Percentiles rank a stretch among this genome's conserved stretches.
Conservation (phyloP, 2,113 vertebrate genomes). For the Anoplopoma fimbria region DNA sequence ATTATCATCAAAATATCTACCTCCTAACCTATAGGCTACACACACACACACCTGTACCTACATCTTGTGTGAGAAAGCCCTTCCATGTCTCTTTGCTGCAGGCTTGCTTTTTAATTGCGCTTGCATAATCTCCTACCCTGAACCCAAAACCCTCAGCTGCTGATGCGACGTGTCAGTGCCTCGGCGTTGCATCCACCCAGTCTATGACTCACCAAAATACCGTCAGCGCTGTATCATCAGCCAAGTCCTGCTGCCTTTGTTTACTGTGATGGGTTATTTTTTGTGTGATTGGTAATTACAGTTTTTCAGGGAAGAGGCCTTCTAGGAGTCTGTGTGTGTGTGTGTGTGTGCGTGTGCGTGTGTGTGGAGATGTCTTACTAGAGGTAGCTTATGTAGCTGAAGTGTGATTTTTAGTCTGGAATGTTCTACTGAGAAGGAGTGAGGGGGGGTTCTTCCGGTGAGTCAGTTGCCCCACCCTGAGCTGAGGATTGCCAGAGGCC, state of each 20-base stretch:
- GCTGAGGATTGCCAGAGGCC: slow-evolving; percentile 52
- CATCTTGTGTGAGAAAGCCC: neutral
- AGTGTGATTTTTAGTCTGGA: slow-evolving; percentile 64
- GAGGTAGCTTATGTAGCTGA: slow-evolving; percentile 38
- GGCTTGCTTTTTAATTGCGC: slow-evolving; percentile 23
- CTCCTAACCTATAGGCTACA: neutral
- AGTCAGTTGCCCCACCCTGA: slow-evolving; percentile 67
- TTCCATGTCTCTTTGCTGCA: neutral
- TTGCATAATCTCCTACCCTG: slow-evolving; percentile 32
- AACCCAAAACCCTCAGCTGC: slow-evolving; percentile 43
- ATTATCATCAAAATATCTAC: neutral
- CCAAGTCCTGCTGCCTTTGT: slow-evolving; percentile 33
- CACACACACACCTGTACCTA: neutral
- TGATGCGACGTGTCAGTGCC: slow-evolving; percentile 43
- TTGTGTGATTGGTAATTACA: slow-evolving; percentile 8
- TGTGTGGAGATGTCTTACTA: slow-evolving; percentile 5
- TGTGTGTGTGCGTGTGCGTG: neutral
- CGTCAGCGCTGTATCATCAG: slow-evolving; percentile 44
- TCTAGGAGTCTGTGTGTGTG: slow-evolving; percentile 16
- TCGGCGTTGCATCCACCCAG: slow-evolving; percentile 46
- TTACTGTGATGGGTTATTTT: neutral
- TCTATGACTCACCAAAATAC: slow-evolving; percentile 68
- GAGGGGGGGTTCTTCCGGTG: slow-evolving; percentile 48
- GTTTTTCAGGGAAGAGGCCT: slow-evolving; percentile 9
- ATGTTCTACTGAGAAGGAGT: slow-evolving; percentile 43